Conservation (phyloP, 2,113 vertebrate species). For the Oncorhynchus mykiss region DNA sequence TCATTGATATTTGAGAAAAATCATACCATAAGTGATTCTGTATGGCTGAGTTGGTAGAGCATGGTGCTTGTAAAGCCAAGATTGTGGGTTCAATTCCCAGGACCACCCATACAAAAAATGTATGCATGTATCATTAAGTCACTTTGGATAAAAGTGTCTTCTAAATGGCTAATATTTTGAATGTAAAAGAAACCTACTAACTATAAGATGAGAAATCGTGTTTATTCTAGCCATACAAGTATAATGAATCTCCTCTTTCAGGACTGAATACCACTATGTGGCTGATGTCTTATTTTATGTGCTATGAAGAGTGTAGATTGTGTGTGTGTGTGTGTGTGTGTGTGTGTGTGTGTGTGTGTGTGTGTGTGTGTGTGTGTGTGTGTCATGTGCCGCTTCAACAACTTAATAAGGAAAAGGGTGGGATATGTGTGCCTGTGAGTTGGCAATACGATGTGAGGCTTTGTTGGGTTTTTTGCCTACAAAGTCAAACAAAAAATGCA, state of each 20-base stretch:
- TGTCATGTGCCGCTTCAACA: background rate
- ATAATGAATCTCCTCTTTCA: background rate
- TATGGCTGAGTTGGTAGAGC: too few species aligned
- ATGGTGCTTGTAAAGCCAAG: too few species aligned
- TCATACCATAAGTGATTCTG: background rate
- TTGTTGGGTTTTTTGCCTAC: too few species aligned
- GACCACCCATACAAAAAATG: too few species aligned
- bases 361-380: constrained; percentile 2
- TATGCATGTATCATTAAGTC: too few species aligned
- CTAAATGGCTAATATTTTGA: background rate
- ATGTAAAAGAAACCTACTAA: background rate
- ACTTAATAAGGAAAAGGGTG: background rate
- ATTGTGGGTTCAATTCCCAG: too few species aligned
- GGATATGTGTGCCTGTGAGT: background rate
- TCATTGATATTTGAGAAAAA: background rate
- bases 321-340: constrained; percentile 8
- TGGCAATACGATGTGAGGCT: too few species aligned
- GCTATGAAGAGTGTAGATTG: background rate
- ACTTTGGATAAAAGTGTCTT: too few species aligned
- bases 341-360: constrained; percentile 17
- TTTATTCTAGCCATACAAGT: background rate
- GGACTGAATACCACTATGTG: background rate
- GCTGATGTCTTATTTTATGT: background rate
- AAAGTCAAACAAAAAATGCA: too few species aligned
- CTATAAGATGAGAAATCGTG: background rate